Conservation (phyloP, 2,113 vertebrate genomes). For the Riparia riparia region DNA sequence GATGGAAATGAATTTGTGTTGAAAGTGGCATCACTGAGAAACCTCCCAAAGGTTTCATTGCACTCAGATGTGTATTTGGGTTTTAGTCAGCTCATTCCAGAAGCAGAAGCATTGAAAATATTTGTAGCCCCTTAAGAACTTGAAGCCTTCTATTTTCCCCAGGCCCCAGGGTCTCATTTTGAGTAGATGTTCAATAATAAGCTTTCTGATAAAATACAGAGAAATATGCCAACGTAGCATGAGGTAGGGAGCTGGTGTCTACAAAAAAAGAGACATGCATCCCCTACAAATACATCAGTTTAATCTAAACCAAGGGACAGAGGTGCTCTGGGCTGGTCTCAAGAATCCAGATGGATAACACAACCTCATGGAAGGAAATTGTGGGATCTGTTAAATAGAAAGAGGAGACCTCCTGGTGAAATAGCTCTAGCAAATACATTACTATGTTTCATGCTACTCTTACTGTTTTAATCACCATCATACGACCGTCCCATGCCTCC, state of each 20-base stretch:
- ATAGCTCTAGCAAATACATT: not conserved
- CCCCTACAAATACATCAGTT: not conserved
- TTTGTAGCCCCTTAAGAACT: not conserved
- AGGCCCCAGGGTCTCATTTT: not conserved
- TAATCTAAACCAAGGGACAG: not conserved
- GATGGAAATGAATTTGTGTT: not conserved
- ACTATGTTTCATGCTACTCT: not conserved
- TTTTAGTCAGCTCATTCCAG: not conserved
- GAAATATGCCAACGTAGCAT: not conserved
- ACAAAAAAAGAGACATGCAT: not conserved
- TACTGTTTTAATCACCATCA: not conserved
- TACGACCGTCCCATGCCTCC: not conserved
- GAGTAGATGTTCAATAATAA: not conserved
- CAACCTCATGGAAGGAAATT: not conserved
- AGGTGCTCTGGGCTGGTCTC: not conserved
- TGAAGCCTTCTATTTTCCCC: not conserved
- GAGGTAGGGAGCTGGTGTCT: not conserved
- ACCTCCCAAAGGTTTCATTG: not conserved
- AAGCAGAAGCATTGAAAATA: not conserved
- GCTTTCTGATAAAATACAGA: not conserved
- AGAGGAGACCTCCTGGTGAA: not conserved
- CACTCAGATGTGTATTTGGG: not conserved
- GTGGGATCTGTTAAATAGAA: not conserved
- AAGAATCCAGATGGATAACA: not conserved
- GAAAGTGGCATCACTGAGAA: not conserved